Evolutionary conservation across 2,888 invertebrate genomes (phyloP).

Genomic region (Agonum fuliginosum): DNA sequence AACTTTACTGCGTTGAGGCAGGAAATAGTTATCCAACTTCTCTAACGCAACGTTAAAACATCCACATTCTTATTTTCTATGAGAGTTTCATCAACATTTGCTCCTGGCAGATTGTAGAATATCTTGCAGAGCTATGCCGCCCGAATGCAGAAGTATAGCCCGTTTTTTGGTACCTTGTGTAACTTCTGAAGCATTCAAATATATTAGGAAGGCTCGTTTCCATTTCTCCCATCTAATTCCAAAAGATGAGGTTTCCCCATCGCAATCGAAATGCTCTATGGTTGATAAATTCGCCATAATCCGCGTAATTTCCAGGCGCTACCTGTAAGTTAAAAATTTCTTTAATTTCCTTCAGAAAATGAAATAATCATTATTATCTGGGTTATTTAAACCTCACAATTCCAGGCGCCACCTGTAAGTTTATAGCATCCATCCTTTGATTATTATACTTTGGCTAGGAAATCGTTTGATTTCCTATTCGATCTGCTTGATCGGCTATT

Average conservation of each 20-base stretch:
- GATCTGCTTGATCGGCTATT: too few species aligned
- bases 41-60: constrained; percentile 61
- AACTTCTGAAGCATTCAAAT: constrained; percentile 61
- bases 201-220: constrained; percentile 62
- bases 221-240: constrained; percentile 62
- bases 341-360: too few species aligned
- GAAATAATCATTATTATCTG: too few species aligned
- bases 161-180: constrained; percentile 57
- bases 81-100: constrained; percentile 31
- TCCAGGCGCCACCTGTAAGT: too few species aligned
- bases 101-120: constrained; percentile 63
- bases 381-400: too few species aligned
- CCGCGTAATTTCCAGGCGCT: too few species aligned
- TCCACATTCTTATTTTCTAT: constrained; percentile 53
- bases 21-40: constrained; percentile 63
- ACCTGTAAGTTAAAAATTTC: too few species aligned
- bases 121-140: constrained; percentile 63
- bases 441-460: too few species aligned
- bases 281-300: background rate
- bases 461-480: too few species aligned
- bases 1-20: constrained; percentile 61
- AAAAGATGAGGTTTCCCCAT: constrained; percentile 59
- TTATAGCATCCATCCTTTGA: too few species aligned
- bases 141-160: constrained; percentile 61
- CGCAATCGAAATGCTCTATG: constrained; percentile 57